Conservation (phyloP, 2,888 invertebrate genomes). For the Lepidocyrtoides sp. region DNA sequence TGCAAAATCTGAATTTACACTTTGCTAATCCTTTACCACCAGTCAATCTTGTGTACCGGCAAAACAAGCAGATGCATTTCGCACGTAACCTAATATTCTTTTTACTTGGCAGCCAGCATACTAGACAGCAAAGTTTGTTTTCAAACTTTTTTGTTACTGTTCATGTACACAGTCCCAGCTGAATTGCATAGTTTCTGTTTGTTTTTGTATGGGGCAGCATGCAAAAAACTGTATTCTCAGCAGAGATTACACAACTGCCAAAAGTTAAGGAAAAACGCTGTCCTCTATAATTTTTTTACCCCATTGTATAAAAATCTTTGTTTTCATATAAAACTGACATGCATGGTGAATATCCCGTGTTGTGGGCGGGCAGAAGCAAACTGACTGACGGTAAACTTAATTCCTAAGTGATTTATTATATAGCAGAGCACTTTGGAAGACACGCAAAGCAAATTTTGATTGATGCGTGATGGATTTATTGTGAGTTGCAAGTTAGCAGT, state of each 20-base stretch:
- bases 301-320: not conserved
- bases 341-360: not conserved
- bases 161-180: slow-evolving; percentile 17
- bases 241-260: not conserved
- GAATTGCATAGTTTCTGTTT: slow-evolving; percentile 39
- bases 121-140: slow-evolving; percentile 1
- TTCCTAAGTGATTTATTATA: slow-evolving; percentile 23
- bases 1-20: not conserved
- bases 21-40: not conserved
- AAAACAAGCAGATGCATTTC: not conserved
- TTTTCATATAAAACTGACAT: not conserved
- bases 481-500: slow-evolving; percentile 16
- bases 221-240: not conserved
- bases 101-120: not conserved
- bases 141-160: not conserved
- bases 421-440: not conserved
- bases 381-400: slow-evolving; percentile 7
- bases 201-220: slow-evolving; percentile 27
- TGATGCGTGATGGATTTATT: slow-evolving; percentile 32
- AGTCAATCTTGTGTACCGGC: not conserved
- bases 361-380: not conserved
- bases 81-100: not conserved
- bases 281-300: not conserved
- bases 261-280: not conserved
- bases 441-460: slow-evolving; percentile 25